Conservation (phyloP, 2,888 invertebrate genomes). For the Patella ulyssiponensis region DNA sequence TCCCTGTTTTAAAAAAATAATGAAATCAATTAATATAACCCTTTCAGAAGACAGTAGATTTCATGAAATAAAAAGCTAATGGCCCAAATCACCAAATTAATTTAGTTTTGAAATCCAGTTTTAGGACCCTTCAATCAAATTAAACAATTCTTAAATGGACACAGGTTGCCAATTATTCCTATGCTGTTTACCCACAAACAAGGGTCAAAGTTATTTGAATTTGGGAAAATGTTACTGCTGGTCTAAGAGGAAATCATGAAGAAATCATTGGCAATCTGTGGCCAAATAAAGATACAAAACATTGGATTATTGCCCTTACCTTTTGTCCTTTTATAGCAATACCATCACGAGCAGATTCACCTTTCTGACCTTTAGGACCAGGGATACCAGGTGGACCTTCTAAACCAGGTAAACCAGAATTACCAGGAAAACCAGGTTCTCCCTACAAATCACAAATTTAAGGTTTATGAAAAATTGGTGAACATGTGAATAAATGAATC, state of each 20-base stretch:
- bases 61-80: neutral
- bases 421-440: slow-evolving; percentile 64
- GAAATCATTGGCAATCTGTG: too few relatives aligned
- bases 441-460: slow-evolving; percentile 45
- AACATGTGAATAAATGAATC: too few relatives aligned
- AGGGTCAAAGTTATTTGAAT: too few relatives aligned
- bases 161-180: too few relatives aligned
- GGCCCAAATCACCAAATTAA: neutral
- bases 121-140: too few relatives aligned
- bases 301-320: slow-evolving; percentile 37
- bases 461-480: too few relatives aligned
- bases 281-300: neutral
- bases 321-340: slow-evolving; percentile 71
- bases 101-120: neutral
- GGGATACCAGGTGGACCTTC: slow-evolving; percentile 58
- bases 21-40: slow-evolving; percentile 11
- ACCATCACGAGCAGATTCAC: slow-evolving; percentile 74
- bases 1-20: slow-evolving; percentile 59
- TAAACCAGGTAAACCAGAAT: slow-evolving; percentile 60
- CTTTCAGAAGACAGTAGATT: neutral
- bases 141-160: too few relatives aligned
- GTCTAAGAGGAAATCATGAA: too few relatives aligned
- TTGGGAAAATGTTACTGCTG: too few relatives aligned
- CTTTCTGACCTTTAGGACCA: slow-evolving; percentile 72
- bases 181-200: too few relatives aligned